Conservation (phyloP, 1,140 invertebrate genomes). For the Eumeta japonica region DNA sequence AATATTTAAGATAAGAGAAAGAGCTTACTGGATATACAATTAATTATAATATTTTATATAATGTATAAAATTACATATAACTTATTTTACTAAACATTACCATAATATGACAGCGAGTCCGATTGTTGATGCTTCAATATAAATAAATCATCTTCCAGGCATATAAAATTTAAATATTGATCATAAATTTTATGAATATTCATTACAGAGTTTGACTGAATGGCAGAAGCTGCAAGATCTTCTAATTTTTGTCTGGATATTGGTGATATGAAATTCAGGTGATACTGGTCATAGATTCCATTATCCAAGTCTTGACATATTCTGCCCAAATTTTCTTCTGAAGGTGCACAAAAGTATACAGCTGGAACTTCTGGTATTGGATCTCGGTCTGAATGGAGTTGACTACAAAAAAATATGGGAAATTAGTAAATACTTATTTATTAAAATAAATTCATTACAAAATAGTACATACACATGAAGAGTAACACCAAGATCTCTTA, state of each 20-base stretch:
- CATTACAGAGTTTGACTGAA: constrained; percentile 83
- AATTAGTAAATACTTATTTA: not conserved
- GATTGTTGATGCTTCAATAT: constrained; percentile 89
- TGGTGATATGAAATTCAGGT: constrained; percentile 97
- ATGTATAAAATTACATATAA: not conserved
- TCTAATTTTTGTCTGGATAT: constrained; percentile 93
- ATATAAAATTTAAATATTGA: constrained; percentile 98
- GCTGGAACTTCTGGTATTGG: constrained; percentile 97
- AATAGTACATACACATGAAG: constrained; percentile 82
- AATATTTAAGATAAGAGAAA: not conserved
- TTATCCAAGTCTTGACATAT: constrained; percentile 92
- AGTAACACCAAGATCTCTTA: constrained; percentile 94
- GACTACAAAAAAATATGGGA: constrained; percentile 56
- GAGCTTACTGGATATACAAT: not conserved
- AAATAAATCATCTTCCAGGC: constrained; percentile 97
- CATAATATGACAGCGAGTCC: constrained; percentile 89
- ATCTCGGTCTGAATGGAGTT: constrained; percentile 92
- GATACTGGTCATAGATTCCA: constrained; percentile 92
- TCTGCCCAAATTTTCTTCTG: constrained; percentile 92
- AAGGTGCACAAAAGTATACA: constrained; percentile 97
- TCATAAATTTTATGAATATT: constrained; percentile 95
- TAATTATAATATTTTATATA: too few relatives aligned
- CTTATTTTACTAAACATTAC: constrained; percentile 51
- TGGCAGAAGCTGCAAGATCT: constrained; percentile 88
- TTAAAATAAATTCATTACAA: constrained; percentile 1